Conservation (phyloP, 2,797 vertebrate species). For the Cirrhinus mrigala region DNA sequence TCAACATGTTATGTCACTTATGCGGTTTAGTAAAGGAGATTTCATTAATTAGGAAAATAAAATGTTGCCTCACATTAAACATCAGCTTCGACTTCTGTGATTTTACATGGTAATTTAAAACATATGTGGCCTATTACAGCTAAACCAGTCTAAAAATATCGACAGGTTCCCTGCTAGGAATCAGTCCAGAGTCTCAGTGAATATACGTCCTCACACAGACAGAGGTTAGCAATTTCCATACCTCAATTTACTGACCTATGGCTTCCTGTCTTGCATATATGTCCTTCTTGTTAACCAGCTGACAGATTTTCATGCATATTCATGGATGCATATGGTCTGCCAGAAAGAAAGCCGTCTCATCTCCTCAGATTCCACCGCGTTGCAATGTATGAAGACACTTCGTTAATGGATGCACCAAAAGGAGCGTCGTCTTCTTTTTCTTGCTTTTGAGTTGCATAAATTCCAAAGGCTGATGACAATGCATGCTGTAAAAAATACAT, state of each 20-base stretch:
- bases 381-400: constrained; percentile 64
- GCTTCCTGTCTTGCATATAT: constrained; percentile 74
- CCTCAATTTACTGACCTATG: constrained; percentile 78
- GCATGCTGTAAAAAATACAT: background rate
- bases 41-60: constrained; percentile 27
- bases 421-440: background rate
- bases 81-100: constrained; percentile 7
- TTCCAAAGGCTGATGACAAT: constrained; percentile 39
- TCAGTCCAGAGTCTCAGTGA: constrained; percentile 29
- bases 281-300: constrained; percentile 71
- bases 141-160: constrained; percentile 29
- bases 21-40: constrained; percentile 10
- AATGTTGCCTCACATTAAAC: background rate
- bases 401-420: constrained; percentile 70
- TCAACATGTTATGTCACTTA: background rate
- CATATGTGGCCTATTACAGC: background rate
- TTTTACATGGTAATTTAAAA: constrained; percentile 13
- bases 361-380: constrained; percentile 57
- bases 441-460: background rate
- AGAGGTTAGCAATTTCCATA: constrained; percentile 75
- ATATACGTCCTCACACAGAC: constrained; percentile 70
- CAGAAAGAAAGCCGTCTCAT: constrained; percentile 77
- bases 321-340: constrained; percentile 80
- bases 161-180: constrained; percentile 32
- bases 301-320: constrained; percentile 85